Evolutionary conservation across 1,140 invertebrate species (phyloP).

Genomic region (Drosophila repleta): DNA sequence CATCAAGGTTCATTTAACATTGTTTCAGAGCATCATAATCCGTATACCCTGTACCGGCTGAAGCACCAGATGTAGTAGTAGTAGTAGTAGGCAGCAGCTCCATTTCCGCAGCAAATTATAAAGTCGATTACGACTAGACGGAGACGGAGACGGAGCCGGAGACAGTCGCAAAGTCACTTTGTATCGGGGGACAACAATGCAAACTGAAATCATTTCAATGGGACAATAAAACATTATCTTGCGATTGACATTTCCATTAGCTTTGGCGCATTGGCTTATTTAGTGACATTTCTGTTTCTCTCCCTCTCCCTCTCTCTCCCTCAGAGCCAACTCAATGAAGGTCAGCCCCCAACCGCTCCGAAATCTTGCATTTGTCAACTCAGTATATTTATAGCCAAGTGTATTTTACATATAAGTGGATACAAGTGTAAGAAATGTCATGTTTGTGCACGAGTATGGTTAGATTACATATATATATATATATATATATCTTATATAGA

Average conservation of each 20-base stretch:
- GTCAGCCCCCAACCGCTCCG: too few relatives aligned
- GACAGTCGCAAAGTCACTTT: background rate
- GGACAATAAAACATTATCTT: constrained; percentile 21
- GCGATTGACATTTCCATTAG: constrained; percentile 38
- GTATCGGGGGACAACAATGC: constrained; percentile 11
- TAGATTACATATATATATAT: background rate
- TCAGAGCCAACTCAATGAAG: background rate
- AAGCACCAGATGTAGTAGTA: too few relatives aligned
- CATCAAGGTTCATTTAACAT: constrained; percentile 38
- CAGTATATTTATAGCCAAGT: too few relatives aligned
- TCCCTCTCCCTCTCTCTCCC: background rate
- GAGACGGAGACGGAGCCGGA: too few relatives aligned
- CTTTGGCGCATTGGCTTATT: constrained; percentile 14
- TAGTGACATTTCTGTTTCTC: constrained; percentile 22
- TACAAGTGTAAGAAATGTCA: too few relatives aligned
- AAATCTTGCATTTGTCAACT: too few relatives aligned
- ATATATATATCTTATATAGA: too few relatives aligned
- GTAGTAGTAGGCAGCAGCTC: too few relatives aligned
- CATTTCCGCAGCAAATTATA: background rate
- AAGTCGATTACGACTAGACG: background rate
- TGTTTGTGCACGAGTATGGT: too few relatives aligned
- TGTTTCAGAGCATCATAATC: constrained; percentile 23
- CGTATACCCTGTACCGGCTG: constrained; percentile 1
- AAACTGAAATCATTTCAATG: constrained; percentile 11
- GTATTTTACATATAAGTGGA: too few relatives aligned